Evolutionary conservation across 2,888 invertebrate species (phyloP).

Genomic region (Ecliptopera silaceata): DNA sequence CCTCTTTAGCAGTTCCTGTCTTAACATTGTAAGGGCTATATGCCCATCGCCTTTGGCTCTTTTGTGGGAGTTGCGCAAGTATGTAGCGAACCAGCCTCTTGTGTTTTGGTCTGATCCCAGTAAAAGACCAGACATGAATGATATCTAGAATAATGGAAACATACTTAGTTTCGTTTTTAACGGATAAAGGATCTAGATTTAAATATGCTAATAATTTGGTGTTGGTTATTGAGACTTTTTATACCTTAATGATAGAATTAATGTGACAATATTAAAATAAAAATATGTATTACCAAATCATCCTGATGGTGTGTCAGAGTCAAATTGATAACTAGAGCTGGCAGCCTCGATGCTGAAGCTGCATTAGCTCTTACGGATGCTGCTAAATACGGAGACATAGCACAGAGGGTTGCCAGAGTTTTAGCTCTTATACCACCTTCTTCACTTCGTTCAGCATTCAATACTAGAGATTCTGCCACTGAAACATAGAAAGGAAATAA

Average conservation of each 20-base stretch:
- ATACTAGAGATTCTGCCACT: slow-evolving; percentile 93
- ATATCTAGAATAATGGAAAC: slow-evolving; percentile 78
- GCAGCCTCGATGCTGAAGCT: slow-evolving; percentile 94
- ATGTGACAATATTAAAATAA: no score
- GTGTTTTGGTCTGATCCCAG: slow-evolving; percentile 95
- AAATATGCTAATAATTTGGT: no score
- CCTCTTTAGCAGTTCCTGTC: slow-evolving; percentile 89
- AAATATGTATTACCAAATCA: slow-evolving; percentile 75
- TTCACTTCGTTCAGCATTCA: slow-evolving; percentile 93
- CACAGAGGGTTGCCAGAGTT: slow-evolving; percentile 91
- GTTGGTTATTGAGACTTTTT: no score
- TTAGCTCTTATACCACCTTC: slow-evolving; percentile 94
- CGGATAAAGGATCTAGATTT: no score
- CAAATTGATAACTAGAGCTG: slow-evolving; percentile 92
- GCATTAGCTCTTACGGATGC: slow-evolving; percentile 93
- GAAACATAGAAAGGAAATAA: slow-evolving; percentile 35
- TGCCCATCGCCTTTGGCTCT: slow-evolving; percentile 89
- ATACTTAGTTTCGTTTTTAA: no score
- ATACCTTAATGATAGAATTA: no score
- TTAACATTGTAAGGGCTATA: slow-evolving; percentile 85
- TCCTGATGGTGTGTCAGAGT: slow-evolving; percentile 87
- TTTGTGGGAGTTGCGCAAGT: slow-evolving; percentile 93
- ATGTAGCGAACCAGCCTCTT: slow-evolving; percentile 96
- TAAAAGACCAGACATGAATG: slow-evolving; percentile 94
- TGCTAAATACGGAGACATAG: slow-evolving; percentile 94